Conservation (phyloP, 2,888 invertebrate species). For the Drosophila lutescens region DNA sequence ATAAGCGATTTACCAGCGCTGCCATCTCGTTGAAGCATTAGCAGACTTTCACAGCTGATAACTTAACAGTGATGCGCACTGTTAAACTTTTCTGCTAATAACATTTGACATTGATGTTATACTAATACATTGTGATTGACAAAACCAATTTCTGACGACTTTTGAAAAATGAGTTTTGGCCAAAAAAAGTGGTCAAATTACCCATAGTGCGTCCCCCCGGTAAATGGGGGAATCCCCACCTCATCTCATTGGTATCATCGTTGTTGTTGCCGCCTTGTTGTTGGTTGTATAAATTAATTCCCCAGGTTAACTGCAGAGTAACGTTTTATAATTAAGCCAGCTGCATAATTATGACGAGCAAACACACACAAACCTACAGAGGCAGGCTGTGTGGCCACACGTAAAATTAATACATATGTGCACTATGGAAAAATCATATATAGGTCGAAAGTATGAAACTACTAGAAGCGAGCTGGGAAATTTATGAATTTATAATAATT, state of each 20-base stretch:
- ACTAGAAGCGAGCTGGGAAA: not conserved
- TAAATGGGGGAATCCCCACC: slow-evolving; percentile 14
- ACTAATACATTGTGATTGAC: too few relatives aligned
- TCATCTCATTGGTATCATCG: slow-evolving; percentile 20
- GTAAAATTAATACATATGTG: slow-evolving; percentile 14
- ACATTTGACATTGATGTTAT: too few relatives aligned
- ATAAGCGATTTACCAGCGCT: too few relatives aligned
- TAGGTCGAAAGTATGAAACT: not conserved
- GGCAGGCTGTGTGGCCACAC: slow-evolving; percentile 12
- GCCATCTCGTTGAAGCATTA: too few relatives aligned
- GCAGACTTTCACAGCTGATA: too few relatives aligned
- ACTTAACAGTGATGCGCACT: too few relatives aligned
- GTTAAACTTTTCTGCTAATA: too few relatives aligned
- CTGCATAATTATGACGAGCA: slow-evolving; percentile 75
- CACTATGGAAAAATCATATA: slow-evolving; percentile 14
- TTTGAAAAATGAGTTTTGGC: too few relatives aligned
- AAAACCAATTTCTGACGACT: too few relatives aligned
- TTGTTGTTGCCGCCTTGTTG: slow-evolving; percentile 8
- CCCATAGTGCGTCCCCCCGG: slow-evolving; percentile 32
- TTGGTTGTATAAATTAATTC: slow-evolving; percentile 71
- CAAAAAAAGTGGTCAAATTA: too few relatives aligned
- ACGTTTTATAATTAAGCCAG: slow-evolving; percentile 80
- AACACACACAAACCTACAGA: slow-evolving; percentile 31
- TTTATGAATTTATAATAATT: not conserved
- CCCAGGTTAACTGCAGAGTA: slow-evolving; percentile 74